Evolutionary conservation across 2,113 vertebrate genomes (phyloP), one percentile per base, ranked within the genome.

Genomic region (Phrynocephalus versicolor): DNA sequence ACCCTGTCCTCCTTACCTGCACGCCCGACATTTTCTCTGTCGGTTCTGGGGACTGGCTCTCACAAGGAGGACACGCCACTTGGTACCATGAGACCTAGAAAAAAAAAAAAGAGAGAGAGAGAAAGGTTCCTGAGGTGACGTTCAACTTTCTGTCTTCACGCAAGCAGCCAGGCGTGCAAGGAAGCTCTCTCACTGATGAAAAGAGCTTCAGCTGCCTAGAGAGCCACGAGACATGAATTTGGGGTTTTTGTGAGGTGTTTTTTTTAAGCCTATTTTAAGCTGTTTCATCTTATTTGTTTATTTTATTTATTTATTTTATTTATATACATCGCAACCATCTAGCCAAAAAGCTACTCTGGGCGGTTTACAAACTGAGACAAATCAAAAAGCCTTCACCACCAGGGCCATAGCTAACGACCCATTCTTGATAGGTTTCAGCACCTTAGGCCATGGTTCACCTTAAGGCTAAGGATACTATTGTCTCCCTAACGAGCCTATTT

Each of bases 1-100:
- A 2, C 6, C 14, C 27, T 57, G 16, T 8, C n/a, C 0, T 1
- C 1, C 30, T 88, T 21, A 96, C 96, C 96, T 97, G 96, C 93
- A 96, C 91, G 92, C 96, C 96, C 14, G 96, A 97, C 96, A 97
- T 97, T 93, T 94, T 97, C 94, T 95, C 92, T 13, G 94, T 90
- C 89, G 89, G 57, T 10, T 83, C 87, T 27, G 85, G 85, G 33
- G 65, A 18, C 1, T 7, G 2, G 83, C 72, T 91, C 94, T 96
- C 94, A 96, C 94, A 94, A 93, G 74, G 92, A 90, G 89, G 94
- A 88, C 83, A 69, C 89, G 81, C 91, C 92, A 94, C 96, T 92
- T 0, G 94, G 96, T 95, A 96, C 95, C 96, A 96, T 96, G 90
- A 95, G 96, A 96, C 87, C 94, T 95, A 77, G 1, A 13, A 19